A percentile compares a stretch with the other conserved stretches of the same genome.
Conservation (phyloP, 2,113 vertebrate genomes). For the Daubentonia madagascariensis region DNA sequence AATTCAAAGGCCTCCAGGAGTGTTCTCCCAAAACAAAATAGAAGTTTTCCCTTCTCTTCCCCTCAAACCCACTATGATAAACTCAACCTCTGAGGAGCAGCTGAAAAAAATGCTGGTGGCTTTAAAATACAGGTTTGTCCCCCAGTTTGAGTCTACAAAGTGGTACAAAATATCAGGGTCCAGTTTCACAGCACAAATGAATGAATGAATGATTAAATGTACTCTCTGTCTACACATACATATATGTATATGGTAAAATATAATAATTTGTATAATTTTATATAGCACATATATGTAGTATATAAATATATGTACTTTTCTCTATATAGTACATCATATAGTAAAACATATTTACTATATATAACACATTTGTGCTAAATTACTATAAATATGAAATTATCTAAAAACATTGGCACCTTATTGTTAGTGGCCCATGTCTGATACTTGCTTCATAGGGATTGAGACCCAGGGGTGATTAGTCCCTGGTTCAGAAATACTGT, state of each 20-base stretch:
- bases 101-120: background rate
- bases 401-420: background rate
- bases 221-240: background rate
- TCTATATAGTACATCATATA: background rate
- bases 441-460: background rate
- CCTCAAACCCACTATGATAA: background rate
- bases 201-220: background rate
- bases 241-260: background rate
- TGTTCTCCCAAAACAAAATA: background rate
- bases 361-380: background rate
- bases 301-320: background rate
- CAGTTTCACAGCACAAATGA: background rate
- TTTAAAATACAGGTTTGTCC: background rate
- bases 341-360: background rate
- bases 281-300: background rate
- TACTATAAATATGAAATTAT: background rate
- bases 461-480: rapidly evolving
- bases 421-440: background rate
- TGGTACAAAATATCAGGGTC: background rate
- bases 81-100: background rate
- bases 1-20: background rate
- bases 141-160: background rate
- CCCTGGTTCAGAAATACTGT: background rate
- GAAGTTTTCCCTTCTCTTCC: background rate
- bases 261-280: background rate